These are phyloP conservation scores for Pherbina coryleti DNA, from an alignment of 2,888 invertebrate genomes.

Conservation along the genomic window DNA sequence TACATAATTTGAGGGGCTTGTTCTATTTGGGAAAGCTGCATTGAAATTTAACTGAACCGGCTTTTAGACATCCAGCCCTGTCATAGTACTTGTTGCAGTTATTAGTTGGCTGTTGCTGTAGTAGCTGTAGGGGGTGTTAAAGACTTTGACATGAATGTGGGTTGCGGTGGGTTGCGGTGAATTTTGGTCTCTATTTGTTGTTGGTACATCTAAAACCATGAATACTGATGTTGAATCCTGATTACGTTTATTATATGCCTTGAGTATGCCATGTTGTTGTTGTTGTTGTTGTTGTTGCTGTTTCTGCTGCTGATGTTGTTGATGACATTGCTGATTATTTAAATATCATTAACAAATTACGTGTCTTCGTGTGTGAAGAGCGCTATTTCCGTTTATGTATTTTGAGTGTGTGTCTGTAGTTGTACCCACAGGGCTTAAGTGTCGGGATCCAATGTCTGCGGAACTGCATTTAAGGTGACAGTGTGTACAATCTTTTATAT, in stretches of 20 bases:
- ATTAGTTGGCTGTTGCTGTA: neutral
- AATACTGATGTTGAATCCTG: slow-evolving; percentile 33
- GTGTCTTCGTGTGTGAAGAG: slow-evolving; percentile 21
- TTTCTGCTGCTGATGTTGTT: slow-evolving; percentile 3
- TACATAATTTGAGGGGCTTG: neutral
- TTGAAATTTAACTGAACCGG: too few relatives aligned
- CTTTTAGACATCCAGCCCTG: neutral
- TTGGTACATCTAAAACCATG: slow-evolving; percentile 6
- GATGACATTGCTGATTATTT: slow-evolving; percentile 43
- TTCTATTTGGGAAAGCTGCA: neutral
- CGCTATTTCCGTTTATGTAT: too few relatives aligned
- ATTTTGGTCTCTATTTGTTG: neutral
- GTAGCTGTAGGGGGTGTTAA: neutral
- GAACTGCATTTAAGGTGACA: too few relatives aligned
- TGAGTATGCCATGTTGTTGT: slow-evolving; percentile 34
- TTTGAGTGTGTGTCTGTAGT: too few relatives aligned
- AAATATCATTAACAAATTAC: slow-evolving; percentile 48
- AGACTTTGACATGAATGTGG: neutral
- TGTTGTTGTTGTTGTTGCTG: neutral
- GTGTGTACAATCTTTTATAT: too few relatives aligned
- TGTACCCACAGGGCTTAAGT: too few relatives aligned
- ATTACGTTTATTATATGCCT: slow-evolving; percentile 44
- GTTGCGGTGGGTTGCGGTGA: neutral
- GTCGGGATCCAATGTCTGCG: too few relatives aligned
- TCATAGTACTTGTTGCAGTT: neutral